Base-by-base conservation (phyloP, 2,888 invertebrate genomes). In the Caenorhabditis wallacei region DNA sequence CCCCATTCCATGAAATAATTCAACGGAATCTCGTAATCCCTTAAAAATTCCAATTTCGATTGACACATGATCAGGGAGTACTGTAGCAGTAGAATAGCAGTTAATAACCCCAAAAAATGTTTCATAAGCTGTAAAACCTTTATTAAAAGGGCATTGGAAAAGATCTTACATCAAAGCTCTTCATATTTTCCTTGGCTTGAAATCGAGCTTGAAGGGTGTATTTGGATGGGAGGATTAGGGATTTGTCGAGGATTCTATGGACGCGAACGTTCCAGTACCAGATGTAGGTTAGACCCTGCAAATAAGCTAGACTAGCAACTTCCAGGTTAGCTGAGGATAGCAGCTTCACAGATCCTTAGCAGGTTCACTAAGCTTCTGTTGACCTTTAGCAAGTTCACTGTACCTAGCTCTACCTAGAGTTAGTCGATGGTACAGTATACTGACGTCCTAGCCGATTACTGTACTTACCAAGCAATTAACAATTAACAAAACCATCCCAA, bases 261-360 rank as follows among this genome's bases (percentile, higher is more conserved):
- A 72, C 72, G 0, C 72, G 51, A 24, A 72, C 37, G n/a, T 72
- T 72, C 72, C 61, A 53, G 53, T 53, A 53, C 72, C 72, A 72
- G 22, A 61, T 72, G 53, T 63, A 72, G 0, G 18, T 1, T 11
- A 53, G 48, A 7, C 37, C 30, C 30, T 46, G 46, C 10, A 30
- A 30, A 30, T 5, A 56, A 24, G 10, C 1, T 2, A 4, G 26
- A 26, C n/a, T n/a, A 5, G 24, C 11, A n/a, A 11, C 30, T 35
- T 35, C 48, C n/a, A n/a, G 8, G n/a, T 43, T 43, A 69, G 35
- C n/a, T n/a, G n/a, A n/a, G n/a, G n/a, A n/a, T n/a, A n/a, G n/a
- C n/a, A n/a, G n/a, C n/a, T n/a, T n/a, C n/a, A n/a, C n/a, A n/a
- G n/a, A n/a, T n/a, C n/a, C n/a, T n/a, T n/a, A n/a, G n/a, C n/a